Conservation (phyloP, 2,797 vertebrate species). For the Dryobates pubescens region DNA sequence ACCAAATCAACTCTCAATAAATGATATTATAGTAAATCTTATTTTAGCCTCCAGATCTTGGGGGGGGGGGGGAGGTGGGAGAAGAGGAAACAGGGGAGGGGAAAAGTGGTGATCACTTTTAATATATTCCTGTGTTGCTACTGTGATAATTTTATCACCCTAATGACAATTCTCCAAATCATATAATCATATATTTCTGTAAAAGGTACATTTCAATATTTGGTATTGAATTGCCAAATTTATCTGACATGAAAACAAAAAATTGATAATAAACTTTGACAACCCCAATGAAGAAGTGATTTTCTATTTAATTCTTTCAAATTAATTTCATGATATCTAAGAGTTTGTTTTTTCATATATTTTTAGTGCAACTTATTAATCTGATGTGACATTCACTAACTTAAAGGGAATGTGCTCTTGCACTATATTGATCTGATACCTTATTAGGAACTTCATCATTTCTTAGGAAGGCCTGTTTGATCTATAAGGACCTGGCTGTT, state of each 20-base stretch:
- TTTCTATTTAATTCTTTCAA: constrained; percentile 53
- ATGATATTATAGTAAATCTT: not conserved
- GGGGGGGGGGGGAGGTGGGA: no score
- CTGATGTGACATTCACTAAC: constrained; percentile 23
- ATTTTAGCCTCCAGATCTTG: not conserved
- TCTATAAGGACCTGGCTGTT: not conserved
- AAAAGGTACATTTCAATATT: not conserved
- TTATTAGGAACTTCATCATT: constrained; percentile 36
- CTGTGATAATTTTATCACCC: not conserved
- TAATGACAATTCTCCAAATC: not conserved
- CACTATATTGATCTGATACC: not conserved
- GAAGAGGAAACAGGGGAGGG: rapidly evolving
- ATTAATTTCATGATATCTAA: constrained; percentile 55
- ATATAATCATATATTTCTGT: not conserved
- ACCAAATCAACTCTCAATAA: not conserved
- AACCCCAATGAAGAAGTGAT: constrained; percentile 49
- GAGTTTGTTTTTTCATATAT: constrained; percentile 58
- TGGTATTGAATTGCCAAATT: constrained; percentile 17
- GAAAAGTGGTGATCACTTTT: not conserved
- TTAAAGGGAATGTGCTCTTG: constrained; percentile 17
- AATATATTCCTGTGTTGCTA: not conserved
- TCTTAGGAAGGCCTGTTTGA: not conserved
- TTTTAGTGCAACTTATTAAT: constrained; percentile 58
- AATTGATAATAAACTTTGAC: constrained; percentile 63
- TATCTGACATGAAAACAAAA: constrained; percentile 18